Base-by-base conservation (phyloP, 2,797 vertebrate genomes). In the Hippoglossus hippoglossus region DNA sequence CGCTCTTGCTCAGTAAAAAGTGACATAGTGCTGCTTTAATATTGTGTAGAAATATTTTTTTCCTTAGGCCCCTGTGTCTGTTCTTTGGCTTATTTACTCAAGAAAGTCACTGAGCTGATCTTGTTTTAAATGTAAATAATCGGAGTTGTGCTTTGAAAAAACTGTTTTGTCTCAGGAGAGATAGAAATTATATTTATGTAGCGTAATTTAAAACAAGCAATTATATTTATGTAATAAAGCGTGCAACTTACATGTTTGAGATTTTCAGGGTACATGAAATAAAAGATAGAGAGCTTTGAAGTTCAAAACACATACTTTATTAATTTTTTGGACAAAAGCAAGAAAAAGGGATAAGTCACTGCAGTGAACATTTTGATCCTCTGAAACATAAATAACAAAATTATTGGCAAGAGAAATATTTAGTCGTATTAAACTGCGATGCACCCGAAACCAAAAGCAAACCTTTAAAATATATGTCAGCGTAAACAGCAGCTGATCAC, bases 121-220 rank as follows among this genome's bases (percentile, higher is more conserved):
- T 39, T 69, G 16, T 68, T 74, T 63, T 51, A 73, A 49, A 62
- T 85, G 68, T 82, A 79, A 86, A 87, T 83, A 80, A 66, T 61
- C 21, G 25, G 60, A 63, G 51, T 41, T 49, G 46, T 73, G 25
- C 36, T 74, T 54, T 63, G 9, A 63, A 24, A 63, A 63, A 21
- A 15, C 59, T 15, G 64, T 74, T 57, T 67, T 15, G 70, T 67
- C 60, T 59, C 41, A 63, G 57, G 58, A 69, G 44, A 70, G 63
- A 53, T 18, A 18, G 3, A 80, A 73, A 72, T 47, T 22, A 21
- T 65, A 82, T 81, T 75, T 80, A 79, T 77, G 34, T 47, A 22
- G 28, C 44, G 13, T 54, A 0, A 36, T 61, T 75, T 79, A 64
- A 9, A 87, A 80, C 83, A 60, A 82, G 84, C 46, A 31, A 9